A percentile compares a stretch with the other conserved stretches of the same genome.
Conservation (phyloP, 2,797 vertebrate species). For the Micromesistius poutassou region DNA sequence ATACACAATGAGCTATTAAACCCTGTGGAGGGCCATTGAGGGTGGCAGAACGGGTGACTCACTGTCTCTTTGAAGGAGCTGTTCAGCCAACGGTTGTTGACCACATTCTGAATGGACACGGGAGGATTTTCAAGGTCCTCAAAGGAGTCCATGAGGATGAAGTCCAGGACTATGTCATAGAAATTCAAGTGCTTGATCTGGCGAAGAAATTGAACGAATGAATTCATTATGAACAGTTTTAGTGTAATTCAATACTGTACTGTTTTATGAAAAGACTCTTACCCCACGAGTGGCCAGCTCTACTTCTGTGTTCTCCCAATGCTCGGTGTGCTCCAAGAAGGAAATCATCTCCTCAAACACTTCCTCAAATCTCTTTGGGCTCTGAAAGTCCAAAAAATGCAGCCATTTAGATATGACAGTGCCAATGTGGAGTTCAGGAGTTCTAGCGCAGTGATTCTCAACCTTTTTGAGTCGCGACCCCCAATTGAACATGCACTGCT, state of each 20-base stretch:
- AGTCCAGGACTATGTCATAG: constrained; percentile 96
- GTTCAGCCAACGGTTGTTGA: constrained; percentile 97
- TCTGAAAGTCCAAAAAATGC: constrained; percentile 67
- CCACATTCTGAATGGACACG: constrained; percentile 90
- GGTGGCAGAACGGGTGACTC: constrained; percentile 45
- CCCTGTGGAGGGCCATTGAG: background rate
- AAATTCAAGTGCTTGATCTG: constrained; percentile 96
- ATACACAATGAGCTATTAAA: background rate
- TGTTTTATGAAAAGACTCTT: constrained; percentile 29
- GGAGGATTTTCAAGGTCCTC: constrained; percentile 98
- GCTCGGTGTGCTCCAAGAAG: constrained; percentile 88
- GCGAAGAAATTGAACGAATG: background rate
- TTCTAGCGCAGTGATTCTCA: too few relatives aligned
- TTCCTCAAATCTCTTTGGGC: constrained; percentile 92
- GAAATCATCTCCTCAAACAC: constrained; percentile 93
- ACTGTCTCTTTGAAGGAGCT: constrained; percentile 96
- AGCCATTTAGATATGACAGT: background rate
- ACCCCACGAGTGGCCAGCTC: constrained; percentile 91
- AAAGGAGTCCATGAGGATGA: constrained; percentile 97
- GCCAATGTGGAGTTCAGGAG: fast-evolving
- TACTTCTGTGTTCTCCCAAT: constrained; percentile 89
- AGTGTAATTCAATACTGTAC: background rate
- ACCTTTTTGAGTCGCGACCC: too few relatives aligned
- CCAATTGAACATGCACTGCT: too few relatives aligned
- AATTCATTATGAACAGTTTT: background rate